These are phyloP conservation scores for Pluvianellus socialis DNA, from an alignment of 2,113 vertebrate genomes.

Conservation along the genomic window DNA sequence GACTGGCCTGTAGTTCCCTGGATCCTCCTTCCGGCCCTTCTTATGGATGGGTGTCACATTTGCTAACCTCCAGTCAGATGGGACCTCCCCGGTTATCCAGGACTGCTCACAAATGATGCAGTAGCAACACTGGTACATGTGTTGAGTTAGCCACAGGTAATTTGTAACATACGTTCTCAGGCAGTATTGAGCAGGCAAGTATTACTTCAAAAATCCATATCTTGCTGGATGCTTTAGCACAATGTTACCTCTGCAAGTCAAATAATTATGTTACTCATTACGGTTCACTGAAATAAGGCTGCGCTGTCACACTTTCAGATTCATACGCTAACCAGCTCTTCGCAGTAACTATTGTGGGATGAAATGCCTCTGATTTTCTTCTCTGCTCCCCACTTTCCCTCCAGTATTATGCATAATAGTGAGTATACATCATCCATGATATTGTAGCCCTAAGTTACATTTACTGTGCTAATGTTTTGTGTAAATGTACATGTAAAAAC, in stretches of 20 bases:
- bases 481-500: background rate
- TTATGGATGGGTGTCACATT: no score
- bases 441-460: background rate
- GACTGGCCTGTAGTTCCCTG: no score
- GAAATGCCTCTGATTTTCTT: background rate
- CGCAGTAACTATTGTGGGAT: background rate
- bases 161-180: background rate
- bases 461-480: background rate
- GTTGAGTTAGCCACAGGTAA: background rate
- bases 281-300: background rate
- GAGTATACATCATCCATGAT: background rate
- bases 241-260: background rate
- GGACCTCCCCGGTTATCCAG: no score
- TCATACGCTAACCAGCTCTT: background rate
- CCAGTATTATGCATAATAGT: background rate
- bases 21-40: no score
- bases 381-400: background rate
- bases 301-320: background rate
- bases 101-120: no score
- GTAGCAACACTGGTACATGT: accelerated
- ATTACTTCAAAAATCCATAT: background rate
- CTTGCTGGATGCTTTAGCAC: background rate
- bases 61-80: no score
- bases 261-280: background rate
- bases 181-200: background rate